Conservation (phyloP, 2,888 invertebrate genomes). For the Lucinisca nassula region DNA sequence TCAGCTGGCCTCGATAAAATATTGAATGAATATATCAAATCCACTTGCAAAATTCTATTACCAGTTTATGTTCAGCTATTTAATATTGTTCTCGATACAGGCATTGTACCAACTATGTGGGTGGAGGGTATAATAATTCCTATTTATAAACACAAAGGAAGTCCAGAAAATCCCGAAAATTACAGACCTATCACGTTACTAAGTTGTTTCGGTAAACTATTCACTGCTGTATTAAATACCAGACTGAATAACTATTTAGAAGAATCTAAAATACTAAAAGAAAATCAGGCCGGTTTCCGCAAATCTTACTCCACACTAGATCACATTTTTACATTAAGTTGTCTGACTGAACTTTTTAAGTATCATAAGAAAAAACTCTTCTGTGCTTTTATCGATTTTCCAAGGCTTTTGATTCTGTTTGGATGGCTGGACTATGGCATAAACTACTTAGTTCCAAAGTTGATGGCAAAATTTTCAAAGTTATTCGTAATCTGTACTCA, state of each 20-base stretch:
- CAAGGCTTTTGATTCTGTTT: slow-evolving; percentile 11
- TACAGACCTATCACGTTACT: slow-evolving; percentile 49
- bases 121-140: slow-evolving; percentile 35
- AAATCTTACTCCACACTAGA: not conserved
- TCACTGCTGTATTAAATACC: not conserved
- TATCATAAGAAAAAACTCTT: not conserved
- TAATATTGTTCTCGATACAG: slow-evolving; percentile 24
- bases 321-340: not conserved
- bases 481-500: not conserved
- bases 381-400: not conserved
- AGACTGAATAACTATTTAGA: not conserved
- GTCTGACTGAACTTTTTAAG: not conserved
- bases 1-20: slow-evolving; percentile 3
- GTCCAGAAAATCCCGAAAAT: slow-evolving; percentile 7
- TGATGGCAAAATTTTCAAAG: not conserved
- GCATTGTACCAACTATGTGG: slow-evolving; percentile 22
- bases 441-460: not conserved
- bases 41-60: not conserved
- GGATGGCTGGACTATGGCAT: slow-evolving; percentile 17
- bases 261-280: not conserved
- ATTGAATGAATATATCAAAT: slow-evolving; percentile 43
- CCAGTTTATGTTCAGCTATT: slow-evolving; percentile 6
- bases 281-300: not conserved
- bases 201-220: slow-evolving; percentile 42
- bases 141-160: slow-evolving; percentile 43